phyloP scores from a whole-genome alignment of 2,797 vertebrate species.

The Ambastaia sidthimunki region DNA sequence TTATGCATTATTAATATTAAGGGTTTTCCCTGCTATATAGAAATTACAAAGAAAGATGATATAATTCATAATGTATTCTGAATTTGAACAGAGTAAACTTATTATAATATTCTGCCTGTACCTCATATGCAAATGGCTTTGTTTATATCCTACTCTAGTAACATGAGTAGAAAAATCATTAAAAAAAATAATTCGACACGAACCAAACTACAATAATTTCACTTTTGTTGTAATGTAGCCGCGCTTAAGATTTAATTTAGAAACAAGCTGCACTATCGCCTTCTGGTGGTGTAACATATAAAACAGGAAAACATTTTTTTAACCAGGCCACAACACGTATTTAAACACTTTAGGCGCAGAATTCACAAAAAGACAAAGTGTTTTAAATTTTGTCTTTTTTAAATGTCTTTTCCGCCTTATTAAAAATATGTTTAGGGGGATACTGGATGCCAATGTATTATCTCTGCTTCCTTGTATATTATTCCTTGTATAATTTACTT shows the following conservation, averaged over 20 bases:
- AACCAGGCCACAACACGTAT: neutral
- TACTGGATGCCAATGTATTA: too few relatives aligned
- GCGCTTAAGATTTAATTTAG: neutral
- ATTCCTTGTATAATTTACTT: neutral
- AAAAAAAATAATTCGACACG: neutral
- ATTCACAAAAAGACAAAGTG: too few relatives aligned
- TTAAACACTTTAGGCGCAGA: too few relatives aligned
- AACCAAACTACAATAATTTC: neutral
- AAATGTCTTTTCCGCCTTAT: too few relatives aligned
- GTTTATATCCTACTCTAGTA: neutral
- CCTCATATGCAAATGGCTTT: neutral
- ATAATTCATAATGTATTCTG: neutral
- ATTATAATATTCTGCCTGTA: neutral
- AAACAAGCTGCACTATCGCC: slow-evolving; percentile 10
- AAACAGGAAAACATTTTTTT: neutral
- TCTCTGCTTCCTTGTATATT: too few relatives aligned
- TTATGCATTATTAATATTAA: neutral
- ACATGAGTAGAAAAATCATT: neutral
- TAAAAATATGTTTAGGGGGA: too few relatives aligned
- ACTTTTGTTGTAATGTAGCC: neutral
- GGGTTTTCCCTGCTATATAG: too few relatives aligned
- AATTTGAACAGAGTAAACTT: neutral
- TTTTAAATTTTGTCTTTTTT: too few relatives aligned
- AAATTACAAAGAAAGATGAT: too few relatives aligned
- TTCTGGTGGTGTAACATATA: neutral